phyloP scores from a whole-genome alignment of 2,797 vertebrate species.

The Rallus crepitans region DNA sequence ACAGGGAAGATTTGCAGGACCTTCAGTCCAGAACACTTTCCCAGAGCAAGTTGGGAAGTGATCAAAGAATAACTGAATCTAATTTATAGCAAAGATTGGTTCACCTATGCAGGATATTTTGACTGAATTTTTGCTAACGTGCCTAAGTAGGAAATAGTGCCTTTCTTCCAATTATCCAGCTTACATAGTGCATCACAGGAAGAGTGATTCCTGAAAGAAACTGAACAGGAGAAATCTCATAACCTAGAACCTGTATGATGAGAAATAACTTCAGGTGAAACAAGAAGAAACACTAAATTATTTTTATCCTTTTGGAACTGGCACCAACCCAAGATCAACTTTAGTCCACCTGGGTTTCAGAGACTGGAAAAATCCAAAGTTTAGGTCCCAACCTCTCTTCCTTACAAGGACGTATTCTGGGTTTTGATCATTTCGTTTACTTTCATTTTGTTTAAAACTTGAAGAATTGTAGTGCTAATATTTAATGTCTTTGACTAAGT shows the following conservation, averaged over 20 bases:
- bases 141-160: not conserved
- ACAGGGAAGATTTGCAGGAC: not conserved
- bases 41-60: not conserved
- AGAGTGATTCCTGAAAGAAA: not conserved
- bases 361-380: not conserved
- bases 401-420: not conserved
- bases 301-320: not conserved
- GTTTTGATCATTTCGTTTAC: not conserved
- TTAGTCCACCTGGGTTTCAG: not conserved
- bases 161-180: not conserved
- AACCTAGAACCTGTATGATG: not conserved
- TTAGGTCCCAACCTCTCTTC: not conserved
- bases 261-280: not conserved
- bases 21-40: too few relatives aligned
- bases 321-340: not conserved
- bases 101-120: not conserved
- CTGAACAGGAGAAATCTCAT: not conserved
- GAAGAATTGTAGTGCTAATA: not conserved
- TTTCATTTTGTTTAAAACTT: not conserved
- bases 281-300: not conserved
- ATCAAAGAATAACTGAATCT: not conserved
- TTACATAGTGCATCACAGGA: not conserved
- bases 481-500: not conserved
- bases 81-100: not conserved
- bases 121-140: not conserved